A percentile compares a stretch with the other conserved stretches of the same genome.
Conservation (phyloP, 2,113 vertebrate species). For the Hucho hucho region DNA sequence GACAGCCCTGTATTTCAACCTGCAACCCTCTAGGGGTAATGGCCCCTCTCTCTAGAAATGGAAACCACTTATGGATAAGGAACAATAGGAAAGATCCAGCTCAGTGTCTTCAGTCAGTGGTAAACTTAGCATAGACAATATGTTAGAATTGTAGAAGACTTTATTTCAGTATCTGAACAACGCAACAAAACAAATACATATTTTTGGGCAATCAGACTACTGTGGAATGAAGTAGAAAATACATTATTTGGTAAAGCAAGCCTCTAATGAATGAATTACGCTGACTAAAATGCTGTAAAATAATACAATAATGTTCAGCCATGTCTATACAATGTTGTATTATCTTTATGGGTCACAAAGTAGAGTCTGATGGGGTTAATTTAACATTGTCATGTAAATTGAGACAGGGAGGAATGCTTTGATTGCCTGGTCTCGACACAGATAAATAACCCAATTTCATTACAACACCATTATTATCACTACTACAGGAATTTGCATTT, state of each 20-base stretch:
- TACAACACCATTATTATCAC: background rate
- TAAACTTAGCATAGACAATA: conserved; percentile 13
- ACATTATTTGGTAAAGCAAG: conserved; percentile 51
- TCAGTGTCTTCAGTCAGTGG: background rate
- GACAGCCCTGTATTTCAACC: too few species aligned
- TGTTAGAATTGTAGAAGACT: conserved; percentile 48
- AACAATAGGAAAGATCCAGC: background rate
- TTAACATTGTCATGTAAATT: background rate
- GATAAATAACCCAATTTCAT: background rate
- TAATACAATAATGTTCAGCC: background rate
- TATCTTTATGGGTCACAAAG: conserved; percentile 40
- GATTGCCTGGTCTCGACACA: conserved; percentile 1
- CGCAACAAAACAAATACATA: conserved; percentile 43
- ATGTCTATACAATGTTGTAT: background rate
- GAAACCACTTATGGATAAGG: background rate
- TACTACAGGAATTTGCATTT: background rate
- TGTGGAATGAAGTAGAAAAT: conserved; percentile 33
- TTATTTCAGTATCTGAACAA: conserved; percentile 63
- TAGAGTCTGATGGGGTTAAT: conserved; percentile 20
- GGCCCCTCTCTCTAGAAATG: background rate
- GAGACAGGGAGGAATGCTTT: background rate
- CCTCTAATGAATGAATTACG: conserved; percentile 36
- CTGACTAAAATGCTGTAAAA: conserved; percentile 35
- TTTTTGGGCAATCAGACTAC: conserved; percentile 47
- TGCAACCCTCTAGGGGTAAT: too few species aligned